Conservation (phyloP, 2,888 invertebrate species). For the Platypus cylindrus region DNA sequence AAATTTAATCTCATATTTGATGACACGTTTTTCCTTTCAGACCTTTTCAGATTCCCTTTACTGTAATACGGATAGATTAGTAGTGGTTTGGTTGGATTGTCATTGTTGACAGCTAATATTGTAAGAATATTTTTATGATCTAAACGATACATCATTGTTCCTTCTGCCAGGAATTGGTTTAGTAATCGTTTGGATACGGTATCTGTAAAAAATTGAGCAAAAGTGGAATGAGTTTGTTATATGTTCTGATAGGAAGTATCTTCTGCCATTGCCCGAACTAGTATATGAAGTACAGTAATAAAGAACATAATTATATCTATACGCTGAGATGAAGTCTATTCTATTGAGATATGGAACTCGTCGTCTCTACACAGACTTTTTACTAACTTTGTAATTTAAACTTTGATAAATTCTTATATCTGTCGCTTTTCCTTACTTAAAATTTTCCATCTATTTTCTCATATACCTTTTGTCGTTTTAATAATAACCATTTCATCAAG, state of each 20-base stretch:
- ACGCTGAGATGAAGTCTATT: no score
- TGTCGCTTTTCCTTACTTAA: no score
- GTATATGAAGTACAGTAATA: no score
- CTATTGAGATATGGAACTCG: no score
- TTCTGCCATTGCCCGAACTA: no score
- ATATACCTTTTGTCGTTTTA: conserved; percentile 78
- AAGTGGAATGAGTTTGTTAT: no score
- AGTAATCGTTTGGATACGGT: conserved; percentile 46
- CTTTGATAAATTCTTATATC: no score
- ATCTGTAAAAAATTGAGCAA: conserved; percentile 16
- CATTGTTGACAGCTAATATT: conserved; percentile 55
- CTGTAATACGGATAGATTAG: conserved; percentile 59
- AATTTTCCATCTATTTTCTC: no score
- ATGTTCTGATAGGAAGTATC: no score
- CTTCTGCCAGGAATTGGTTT: conserved; percentile 57
- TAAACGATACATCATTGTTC: conserved; percentile 58
- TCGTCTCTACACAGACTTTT: no score
- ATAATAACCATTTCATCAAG: conserved; percentile 66
- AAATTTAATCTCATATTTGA: background rate
- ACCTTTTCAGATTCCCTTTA: conserved; percentile 60
- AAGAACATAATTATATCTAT: no score
- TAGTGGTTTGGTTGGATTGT: conserved; percentile 44
- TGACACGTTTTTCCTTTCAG: conserved; percentile 11
- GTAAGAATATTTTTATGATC: conserved; percentile 59
- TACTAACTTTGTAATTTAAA: no score